Conservation (phyloP, 2,888 invertebrate species). For the Eupsilia transversa region DNA sequence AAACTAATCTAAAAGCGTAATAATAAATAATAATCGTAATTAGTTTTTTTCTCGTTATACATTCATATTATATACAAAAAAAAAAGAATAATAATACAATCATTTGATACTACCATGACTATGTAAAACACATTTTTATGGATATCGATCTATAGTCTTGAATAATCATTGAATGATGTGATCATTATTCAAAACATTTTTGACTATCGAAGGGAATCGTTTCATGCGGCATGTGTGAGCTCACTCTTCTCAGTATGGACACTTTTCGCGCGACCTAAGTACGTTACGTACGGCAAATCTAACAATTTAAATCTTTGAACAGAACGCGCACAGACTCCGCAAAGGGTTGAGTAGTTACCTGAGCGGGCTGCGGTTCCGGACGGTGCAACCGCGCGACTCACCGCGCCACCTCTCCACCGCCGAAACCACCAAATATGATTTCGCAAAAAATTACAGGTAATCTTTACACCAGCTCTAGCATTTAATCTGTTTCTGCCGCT, state of each 20-base stretch:
- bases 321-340: conserved; percentile 76
- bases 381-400: conserved; percentile 69
- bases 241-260: neutral
- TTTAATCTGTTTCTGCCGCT: neutral
- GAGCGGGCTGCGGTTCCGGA: conserved; percentile 80
- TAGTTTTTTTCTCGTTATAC: too few species aligned
- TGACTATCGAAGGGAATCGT: too few species aligned
- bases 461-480: neutral
- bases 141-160: too few species aligned
- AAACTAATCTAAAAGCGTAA: too few species aligned
- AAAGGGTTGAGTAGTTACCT: conserved; percentile 79
- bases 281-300: neutral
- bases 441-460: conserved; percentile 86
- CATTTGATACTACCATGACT: too few species aligned
- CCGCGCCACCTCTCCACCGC: conserved; percentile 78
- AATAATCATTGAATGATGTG: too few species aligned
- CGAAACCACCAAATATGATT: conserved; percentile 86
- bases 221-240: neutral
- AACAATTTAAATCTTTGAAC: neutral
- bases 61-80: too few species aligned
- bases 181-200: too few species aligned
- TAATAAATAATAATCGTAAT: too few species aligned
- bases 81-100: too few species aligned
- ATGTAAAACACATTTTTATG: too few species aligned
- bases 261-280: neutral